Evolutionary conservation across 2,113 vertebrate genomes (phyloP).

Genomic region (Chaetodon auriga): DNA sequence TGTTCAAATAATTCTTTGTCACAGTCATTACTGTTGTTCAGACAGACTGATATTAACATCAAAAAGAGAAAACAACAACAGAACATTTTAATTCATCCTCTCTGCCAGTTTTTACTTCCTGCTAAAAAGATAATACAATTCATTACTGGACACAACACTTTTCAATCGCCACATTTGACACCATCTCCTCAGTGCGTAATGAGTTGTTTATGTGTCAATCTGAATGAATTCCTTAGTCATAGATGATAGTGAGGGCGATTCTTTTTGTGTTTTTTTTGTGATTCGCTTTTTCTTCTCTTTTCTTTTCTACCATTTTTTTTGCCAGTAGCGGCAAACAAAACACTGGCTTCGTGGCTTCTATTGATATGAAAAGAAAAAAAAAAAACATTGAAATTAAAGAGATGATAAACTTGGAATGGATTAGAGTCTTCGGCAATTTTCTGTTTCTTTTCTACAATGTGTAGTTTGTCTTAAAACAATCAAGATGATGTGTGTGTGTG

Average conservation of each 20-base stretch:
- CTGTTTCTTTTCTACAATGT: slow-evolving; percentile 23
- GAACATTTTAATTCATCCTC: slow-evolving; percentile 54
- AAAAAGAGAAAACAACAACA: slow-evolving; percentile 64
- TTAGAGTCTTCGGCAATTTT: slow-evolving; percentile 62
- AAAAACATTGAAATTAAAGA: slow-evolving; percentile 60
- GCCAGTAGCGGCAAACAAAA: slow-evolving; percentile 22
- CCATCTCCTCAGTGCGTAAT: slow-evolving; percentile 42
- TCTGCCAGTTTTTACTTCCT: slow-evolving; percentile 3
- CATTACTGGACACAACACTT: slow-evolving; percentile 54
- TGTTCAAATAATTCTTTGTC: slow-evolving; percentile 57
- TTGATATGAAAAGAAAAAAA: slow-evolving; percentile 21
- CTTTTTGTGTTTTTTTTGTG: background rate
- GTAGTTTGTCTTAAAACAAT: slow-evolving; percentile 51
- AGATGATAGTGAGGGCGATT: slow-evolving; percentile 19
- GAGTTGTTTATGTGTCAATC: slow-evolving; percentile 54
- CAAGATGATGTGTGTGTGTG: background rate
- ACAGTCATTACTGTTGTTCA: slow-evolving; percentile 52
- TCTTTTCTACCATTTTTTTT: background rate
- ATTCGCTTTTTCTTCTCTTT: background rate
- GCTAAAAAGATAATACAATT: slow-evolving; percentile 60
- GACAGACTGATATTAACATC: slow-evolving; percentile 57
- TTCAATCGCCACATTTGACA: slow-evolving; percentile 37
- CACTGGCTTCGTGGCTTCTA: slow-evolving; percentile 47
- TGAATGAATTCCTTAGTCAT: slow-evolving; percentile 52
- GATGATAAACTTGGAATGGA: slow-evolving; percentile 61